Conservation (phyloP, 2,888 invertebrate genomes). For the Dryobotodes eremita region DNA sequence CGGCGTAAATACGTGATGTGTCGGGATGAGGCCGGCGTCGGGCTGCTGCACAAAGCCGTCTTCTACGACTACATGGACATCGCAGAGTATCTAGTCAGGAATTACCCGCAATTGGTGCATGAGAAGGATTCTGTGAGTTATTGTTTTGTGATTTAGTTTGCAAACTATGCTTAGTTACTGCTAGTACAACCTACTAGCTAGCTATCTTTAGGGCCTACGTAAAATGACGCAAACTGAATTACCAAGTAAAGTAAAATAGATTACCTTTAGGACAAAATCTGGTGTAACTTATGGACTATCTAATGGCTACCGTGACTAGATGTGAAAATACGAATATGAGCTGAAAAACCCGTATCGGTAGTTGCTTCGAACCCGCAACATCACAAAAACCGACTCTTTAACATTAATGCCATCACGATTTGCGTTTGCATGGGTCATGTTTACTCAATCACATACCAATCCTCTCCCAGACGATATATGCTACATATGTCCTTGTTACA, state of each 20-base stretch:
- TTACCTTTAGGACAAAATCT: neutral
- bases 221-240: neutral
- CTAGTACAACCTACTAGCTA: neutral
- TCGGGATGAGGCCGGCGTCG: slow-evolving; percentile 93
- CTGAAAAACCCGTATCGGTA: neutral
- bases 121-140: slow-evolving; percentile 93
- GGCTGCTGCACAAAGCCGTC: slow-evolving; percentile 95
- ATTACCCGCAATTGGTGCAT: slow-evolving; percentile 92
- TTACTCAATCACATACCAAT: neutral
- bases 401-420: neutral
- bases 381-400: neutral
- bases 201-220: neutral
- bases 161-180: neutral
- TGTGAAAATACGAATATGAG: neutral
- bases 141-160: neutral
- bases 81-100: slow-evolving; percentile 93
- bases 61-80: slow-evolving; percentile 94
- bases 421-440: neutral
- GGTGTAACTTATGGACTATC: neutral
- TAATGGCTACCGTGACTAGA: neutral
- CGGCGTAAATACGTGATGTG: slow-evolving; percentile 87
- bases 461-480: neutral
- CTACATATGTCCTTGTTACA: neutral
- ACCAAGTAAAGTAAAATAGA: neutral
- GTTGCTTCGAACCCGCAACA: neutral